Base-by-base conservation (phyloP, 2,797 vertebrate species). In the Meda fulgida region DNA sequence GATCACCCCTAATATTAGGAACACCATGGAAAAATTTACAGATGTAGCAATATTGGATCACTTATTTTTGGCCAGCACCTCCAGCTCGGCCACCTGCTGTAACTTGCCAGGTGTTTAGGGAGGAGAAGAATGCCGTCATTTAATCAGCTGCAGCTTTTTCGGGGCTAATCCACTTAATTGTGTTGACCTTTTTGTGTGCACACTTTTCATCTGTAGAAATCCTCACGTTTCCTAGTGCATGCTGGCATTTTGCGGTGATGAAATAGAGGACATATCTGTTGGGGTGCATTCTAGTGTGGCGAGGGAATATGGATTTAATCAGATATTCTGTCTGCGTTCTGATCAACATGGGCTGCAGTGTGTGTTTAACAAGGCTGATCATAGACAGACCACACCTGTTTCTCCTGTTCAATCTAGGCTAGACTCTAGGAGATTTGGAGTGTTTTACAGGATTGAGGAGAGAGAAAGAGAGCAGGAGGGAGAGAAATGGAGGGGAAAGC, bases 321-420 rank as follows among this genome's bases (percentile, higher is more conserved):
- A 84, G 63, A 60, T 70, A 79, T 81, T 76, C 48, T 58, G 29
- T 83, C 43, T 82, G 67, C 63, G 73, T 75, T 87, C 66, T 85
- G 81, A 75, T 73, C 76, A 84, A 78, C 76, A 84, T 14, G 66
- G 31, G 79, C 58, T 85, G 79, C 80, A 66, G 55, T 78, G 75
- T 66, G 78, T 78, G 69, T 85, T 78, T 79, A 85, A 83, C 80
- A 77, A 80, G 84, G 78, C 69, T 83, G 75, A 85, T 78, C 80
- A 38, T 75, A 83, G 67, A 85, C 84, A 83, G 55, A 76, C 70
- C 71, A 66, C 75, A 85, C 84, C 80, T 83, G 87, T 75, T 82
- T 83, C 76, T 80, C 69, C 69, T 82, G 58, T 75, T 85, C 75
- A 85, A 66, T 72, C 48, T 69, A 23, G 80, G n/a, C 26, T 66